These are phyloP conservation scores for Sebastes kiyomatsui DNA, from an alignment of 2,797 vertebrate species.

Conservation along the genomic window DNA sequence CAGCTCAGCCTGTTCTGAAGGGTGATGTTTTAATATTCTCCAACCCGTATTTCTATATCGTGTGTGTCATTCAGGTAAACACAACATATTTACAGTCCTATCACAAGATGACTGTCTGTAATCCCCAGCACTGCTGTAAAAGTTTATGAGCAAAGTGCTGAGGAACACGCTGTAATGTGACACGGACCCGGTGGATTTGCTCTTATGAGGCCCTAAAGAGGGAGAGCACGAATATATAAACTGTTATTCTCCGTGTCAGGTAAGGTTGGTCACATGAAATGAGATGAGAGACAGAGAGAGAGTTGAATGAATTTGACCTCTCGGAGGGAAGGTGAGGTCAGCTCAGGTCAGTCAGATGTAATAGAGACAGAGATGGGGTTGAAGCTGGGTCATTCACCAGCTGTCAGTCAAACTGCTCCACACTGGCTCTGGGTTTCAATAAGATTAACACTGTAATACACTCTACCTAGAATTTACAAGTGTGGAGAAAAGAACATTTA, in stretches of 20 bases:
- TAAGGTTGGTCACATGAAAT: not conserved
- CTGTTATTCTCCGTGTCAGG: not conserved
- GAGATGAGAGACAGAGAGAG: not conserved
- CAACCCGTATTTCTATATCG: not conserved
- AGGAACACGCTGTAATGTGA: not conserved
- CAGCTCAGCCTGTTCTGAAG: not conserved
- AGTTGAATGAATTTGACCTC: conserved; percentile 11
- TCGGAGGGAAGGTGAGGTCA: conserved; percentile 29
- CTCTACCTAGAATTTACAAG: not conserved
- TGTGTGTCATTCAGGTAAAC: not conserved
- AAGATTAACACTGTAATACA: not conserved
- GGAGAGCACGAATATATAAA: conserved; percentile 1
- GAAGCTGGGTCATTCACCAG: conserved; percentile 18
- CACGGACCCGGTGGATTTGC: not conserved
- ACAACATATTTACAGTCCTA: conserved; percentile 15
- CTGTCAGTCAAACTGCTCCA: conserved; percentile 35
- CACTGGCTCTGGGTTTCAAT: conserved; percentile 21
- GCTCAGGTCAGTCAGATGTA: conserved; percentile 40
- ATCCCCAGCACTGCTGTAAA: conserved; percentile 11
- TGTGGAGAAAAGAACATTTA: not conserved
- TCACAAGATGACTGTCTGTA: not conserved
- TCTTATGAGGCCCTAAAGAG: not conserved
- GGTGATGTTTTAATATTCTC: conserved; percentile 15
- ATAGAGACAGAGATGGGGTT: conserved; percentile 38
- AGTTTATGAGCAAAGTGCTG: conserved; percentile 22